Percentiles rank a stretch among this genome's conserved stretches.
Evolutionary conservation across 30 jellyfish, hydroid and myxozoan genomes (phyloP).

Genomic region (Aurelia sp.): DNA sequence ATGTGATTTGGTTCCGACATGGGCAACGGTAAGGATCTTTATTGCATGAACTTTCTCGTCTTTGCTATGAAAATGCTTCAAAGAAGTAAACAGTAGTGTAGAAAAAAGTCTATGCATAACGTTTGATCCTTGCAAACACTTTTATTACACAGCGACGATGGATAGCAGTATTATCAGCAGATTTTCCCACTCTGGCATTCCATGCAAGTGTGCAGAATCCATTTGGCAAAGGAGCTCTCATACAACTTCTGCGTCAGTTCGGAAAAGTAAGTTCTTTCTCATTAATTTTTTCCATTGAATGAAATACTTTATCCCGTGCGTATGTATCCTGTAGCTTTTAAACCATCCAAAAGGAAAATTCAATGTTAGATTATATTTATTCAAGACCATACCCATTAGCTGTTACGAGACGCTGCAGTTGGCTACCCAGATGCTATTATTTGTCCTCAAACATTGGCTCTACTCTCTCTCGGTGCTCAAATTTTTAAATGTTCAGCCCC

Average conservation of each 20-base stretch:
- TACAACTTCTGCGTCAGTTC: constrained; percentile 96
- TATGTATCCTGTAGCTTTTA: too few relatives aligned
- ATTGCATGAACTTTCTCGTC: too few relatives aligned
- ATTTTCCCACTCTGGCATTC: constrained; percentile 96
- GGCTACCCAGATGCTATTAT: too few relatives aligned
- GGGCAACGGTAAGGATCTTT: constrained; percentile 88
- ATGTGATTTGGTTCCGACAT: constrained; percentile 99
- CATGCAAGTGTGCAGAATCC: constrained; percentile 98
- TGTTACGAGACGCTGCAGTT: too few relatives aligned
- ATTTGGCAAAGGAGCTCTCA: constrained; percentile 98
- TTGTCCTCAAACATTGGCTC: too few relatives aligned
- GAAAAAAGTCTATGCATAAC: too few relatives aligned
- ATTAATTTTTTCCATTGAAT: not conserved
- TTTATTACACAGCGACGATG: constrained; percentile 75
- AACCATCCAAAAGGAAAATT: not conserved
- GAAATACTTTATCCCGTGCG: not conserved
- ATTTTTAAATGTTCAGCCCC: too few relatives aligned
- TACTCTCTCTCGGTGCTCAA: too few relatives aligned
- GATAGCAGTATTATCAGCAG: constrained; percentile 92
- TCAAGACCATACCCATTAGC: too few relatives aligned
- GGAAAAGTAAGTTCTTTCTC: constrained; percentile 77
- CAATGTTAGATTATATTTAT: not conserved
- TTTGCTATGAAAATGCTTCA: too few relatives aligned
- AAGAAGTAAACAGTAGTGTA: too few relatives aligned
- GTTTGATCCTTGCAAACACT: too few relatives aligned